phyloP scores from a whole-genome alignment of 2,797 vertebrate genomes.

The Pipistrellus nathusii region DNA sequence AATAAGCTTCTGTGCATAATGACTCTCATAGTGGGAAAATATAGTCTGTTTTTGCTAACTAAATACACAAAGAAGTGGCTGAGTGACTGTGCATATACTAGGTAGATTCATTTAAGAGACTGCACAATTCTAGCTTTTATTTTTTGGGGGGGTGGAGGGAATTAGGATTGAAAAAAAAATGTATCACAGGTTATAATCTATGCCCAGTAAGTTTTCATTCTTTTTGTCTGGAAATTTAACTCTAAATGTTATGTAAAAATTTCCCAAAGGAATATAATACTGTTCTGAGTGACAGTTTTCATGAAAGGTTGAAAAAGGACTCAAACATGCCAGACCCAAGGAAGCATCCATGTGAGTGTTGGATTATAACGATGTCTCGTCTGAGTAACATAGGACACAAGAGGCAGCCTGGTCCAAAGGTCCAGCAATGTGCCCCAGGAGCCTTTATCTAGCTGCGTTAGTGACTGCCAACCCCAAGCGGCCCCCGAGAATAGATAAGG shows the following conservation, averaged over 20 bases:
- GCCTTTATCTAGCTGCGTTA: background rate
- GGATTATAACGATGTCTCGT: background rate
- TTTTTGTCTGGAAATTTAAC: conserved; percentile 62
- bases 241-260: conserved; percentile 26
- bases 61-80: too few relatives aligned
- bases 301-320: background rate
- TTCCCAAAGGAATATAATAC: conserved; percentile 21
- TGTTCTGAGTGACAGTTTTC: conserved; percentile 39
- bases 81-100: background rate
- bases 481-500: background rate
- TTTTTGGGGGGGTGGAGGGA: background rate
- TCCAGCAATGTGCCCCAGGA: too few relatives aligned
- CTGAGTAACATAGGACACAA: accelerated
- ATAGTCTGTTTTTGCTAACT: background rate
- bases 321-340: background rate
- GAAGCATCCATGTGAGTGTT: background rate
- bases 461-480: background rate
- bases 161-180: background rate
- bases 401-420: accelerated
- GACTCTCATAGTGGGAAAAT: background rate
- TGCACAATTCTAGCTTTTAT: background rate
- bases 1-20: background rate
- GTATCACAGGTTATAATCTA: background rate
- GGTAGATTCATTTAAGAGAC: background rate
- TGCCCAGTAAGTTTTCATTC: background rate